Conservation (phyloP, 2,888 invertebrate genomes). For the Drosophila kambysellisi region DNA sequence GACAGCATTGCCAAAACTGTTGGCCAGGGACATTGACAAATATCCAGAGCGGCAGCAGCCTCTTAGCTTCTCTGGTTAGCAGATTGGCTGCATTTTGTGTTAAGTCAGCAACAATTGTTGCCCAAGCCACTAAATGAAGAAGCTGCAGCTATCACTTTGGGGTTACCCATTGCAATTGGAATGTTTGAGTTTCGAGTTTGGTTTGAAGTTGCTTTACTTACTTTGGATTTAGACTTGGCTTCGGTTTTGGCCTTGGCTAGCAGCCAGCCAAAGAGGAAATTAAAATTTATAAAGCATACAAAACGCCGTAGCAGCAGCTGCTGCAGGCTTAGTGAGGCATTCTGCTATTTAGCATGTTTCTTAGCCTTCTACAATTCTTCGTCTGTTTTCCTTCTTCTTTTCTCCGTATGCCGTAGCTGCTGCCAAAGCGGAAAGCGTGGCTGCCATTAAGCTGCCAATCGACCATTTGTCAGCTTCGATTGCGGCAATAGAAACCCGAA, state of each 20-base stretch:
- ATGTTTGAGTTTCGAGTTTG: slow-evolving; percentile 26
- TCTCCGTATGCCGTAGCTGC: slow-evolving; percentile 24
- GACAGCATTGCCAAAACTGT: slow-evolving; percentile 51
- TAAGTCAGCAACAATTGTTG: slow-evolving; percentile 77
- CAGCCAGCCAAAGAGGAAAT: slow-evolving; percentile 51
- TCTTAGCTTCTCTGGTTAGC: slow-evolving; percentile 15
- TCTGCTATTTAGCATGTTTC: too few relatives aligned
- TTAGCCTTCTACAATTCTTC: slow-evolving; percentile 20
- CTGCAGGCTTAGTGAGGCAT: too few relatives aligned
- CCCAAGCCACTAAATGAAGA: slow-evolving; percentile 47
- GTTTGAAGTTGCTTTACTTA: slow-evolving; percentile 38
- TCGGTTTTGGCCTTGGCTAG: slow-evolving; percentile 28
- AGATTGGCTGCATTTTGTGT: slow-evolving; percentile 76
- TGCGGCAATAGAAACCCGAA: slow-evolving; percentile 40
- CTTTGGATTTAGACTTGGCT: slow-evolving; percentile 17
- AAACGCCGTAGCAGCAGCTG: too few relatives aligned
- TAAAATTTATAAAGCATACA: too few relatives aligned
- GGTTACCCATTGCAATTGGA: slow-evolving; percentile 37
- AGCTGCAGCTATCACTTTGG: slow-evolving; percentile 62
- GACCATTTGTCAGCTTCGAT: slow-evolving; percentile 74
- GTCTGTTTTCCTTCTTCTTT: slow-evolving; percentile 6
- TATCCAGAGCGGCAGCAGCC: slow-evolving; percentile 56
- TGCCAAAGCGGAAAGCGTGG: slow-evolving; percentile 69
- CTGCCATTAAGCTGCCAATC: slow-evolving; percentile 78
- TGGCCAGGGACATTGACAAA: slow-evolving; percentile 66